Conservation (phyloP, 2,888 invertebrate species). For the Andrena haemorrhoa region DNA sequence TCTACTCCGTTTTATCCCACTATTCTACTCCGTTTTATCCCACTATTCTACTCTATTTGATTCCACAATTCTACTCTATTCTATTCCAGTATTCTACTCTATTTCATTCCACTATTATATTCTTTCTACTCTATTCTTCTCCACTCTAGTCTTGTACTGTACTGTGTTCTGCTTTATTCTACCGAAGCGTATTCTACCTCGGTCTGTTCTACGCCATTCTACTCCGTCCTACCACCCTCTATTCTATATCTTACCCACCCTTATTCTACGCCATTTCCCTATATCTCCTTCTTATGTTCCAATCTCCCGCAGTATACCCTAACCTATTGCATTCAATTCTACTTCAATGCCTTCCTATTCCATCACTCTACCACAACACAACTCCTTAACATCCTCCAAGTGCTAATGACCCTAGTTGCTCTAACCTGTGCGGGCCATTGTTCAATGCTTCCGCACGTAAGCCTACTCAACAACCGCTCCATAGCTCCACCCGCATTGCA, state of each 20-base stretch:
- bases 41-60: background rate
- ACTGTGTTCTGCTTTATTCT: background rate
- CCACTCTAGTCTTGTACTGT: background rate
- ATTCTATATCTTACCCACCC: too few species aligned
- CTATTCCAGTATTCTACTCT: too few species aligned
- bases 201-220: background rate
- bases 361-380: background rate
- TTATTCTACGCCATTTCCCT: background rate
- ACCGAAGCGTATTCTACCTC: background rate
- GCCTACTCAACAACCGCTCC: too few species aligned
- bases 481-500: too few species aligned
- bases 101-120: background rate
- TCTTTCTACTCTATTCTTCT: background rate
- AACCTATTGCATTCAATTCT: background rate
- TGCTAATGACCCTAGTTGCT: too few species aligned
- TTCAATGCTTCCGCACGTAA: too few species aligned
- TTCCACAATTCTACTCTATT: background rate
- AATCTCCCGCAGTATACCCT: background rate
- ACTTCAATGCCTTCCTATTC: background rate
- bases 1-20: too few species aligned
- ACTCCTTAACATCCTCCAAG: too few species aligned
- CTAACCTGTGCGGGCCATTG: too few species aligned
- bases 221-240: background rate
- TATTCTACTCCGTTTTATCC: too few species aligned
- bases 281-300: background rate